Percentiles rank a stretch among this genome's conserved stretches.
Evolutionary conservation across 1,140 invertebrate genomes (phyloP).

Genomic region (Ceratosolen fusciceps): DNA sequence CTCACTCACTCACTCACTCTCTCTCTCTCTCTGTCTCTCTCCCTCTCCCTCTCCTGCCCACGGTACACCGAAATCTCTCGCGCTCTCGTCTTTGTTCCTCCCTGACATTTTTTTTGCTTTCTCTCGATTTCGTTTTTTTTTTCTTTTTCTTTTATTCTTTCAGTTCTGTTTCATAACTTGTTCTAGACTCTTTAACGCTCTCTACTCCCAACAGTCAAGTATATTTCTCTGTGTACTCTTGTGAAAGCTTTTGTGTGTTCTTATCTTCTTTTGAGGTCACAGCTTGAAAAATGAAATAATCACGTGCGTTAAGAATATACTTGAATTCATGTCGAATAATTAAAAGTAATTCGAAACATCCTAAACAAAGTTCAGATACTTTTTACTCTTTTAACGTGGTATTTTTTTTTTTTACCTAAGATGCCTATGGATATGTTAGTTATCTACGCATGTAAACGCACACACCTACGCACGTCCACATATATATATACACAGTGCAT

Average conservation of each 20-base stretch:
- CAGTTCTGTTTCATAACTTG: not conserved
- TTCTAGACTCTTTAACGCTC: conserved; percentile 2
- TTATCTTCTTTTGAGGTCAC: not conserved
- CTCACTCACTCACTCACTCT: not conserved
- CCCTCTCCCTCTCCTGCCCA: not conserved
- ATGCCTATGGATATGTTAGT: not conserved
- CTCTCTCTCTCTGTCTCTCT: not conserved
- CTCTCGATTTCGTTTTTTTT: not conserved
- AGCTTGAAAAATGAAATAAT: not conserved
- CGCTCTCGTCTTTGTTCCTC: not conserved
- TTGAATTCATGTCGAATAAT: not conserved
- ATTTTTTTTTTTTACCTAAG: too few species aligned
- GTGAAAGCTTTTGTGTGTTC: not conserved
- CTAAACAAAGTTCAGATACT: conserved; percentile 6
- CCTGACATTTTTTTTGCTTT: not conserved
- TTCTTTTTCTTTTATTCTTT: not conserved
- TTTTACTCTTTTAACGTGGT: not conserved
- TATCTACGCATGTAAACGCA: not conserved
- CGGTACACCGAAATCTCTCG: not conserved
- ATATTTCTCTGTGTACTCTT: not conserved
- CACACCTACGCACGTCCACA: not conserved
- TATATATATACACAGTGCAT: not conserved
- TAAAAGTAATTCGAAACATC: not conserved
- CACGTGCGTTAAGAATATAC: not conserved
- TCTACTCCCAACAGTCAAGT: not conserved